A percentile compares a stretch with the other conserved stretches of the same genome.
Evolutionary conservation across 2,888 invertebrate genomes (phyloP).

Genomic region (Polydrusus tereticollis): DNA sequence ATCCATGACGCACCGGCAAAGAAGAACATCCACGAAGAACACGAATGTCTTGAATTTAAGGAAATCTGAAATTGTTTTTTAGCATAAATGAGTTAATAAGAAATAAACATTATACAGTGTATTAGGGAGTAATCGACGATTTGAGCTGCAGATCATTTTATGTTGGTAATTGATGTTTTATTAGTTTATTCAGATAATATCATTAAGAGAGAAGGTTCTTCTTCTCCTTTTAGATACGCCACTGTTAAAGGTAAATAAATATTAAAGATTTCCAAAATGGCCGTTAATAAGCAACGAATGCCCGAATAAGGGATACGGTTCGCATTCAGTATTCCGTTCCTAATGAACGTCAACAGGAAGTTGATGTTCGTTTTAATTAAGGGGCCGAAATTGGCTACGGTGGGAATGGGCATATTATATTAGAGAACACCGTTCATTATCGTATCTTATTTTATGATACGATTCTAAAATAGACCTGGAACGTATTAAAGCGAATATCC

Average conservation of each 20-base stretch:
- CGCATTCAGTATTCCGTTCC: slow-evolving; percentile 41
- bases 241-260: background rate
- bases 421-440: slow-evolving; percentile 17
- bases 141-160: no score
- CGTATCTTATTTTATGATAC: slow-evolving; percentile 28
- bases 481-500: slow-evolving; percentile 14
- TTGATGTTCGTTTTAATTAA: slow-evolving; percentile 61
- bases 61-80: no score
- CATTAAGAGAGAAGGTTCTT: no score
- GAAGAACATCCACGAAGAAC: no score
- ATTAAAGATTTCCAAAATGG: slow-evolving; percentile 16
- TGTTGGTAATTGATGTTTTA: no score
- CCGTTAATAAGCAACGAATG: slow-evolving; percentile 12
- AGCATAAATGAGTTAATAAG: no score
- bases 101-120: no score
- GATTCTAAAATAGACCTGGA: background rate
- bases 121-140: no score
- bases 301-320: slow-evolving; percentile 35
- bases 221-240: background rate
- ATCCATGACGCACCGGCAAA: no score
- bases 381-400: slow-evolving; percentile 54
- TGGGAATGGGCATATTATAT: slow-evolving; percentile 46
- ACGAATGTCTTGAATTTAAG: no score
- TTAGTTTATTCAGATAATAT: no score
- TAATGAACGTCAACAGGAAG: slow-evolving; percentile 62